Base-by-base conservation (phyloP, 2,113 vertebrate species). In the Kryptolebias marmoratus region DNA sequence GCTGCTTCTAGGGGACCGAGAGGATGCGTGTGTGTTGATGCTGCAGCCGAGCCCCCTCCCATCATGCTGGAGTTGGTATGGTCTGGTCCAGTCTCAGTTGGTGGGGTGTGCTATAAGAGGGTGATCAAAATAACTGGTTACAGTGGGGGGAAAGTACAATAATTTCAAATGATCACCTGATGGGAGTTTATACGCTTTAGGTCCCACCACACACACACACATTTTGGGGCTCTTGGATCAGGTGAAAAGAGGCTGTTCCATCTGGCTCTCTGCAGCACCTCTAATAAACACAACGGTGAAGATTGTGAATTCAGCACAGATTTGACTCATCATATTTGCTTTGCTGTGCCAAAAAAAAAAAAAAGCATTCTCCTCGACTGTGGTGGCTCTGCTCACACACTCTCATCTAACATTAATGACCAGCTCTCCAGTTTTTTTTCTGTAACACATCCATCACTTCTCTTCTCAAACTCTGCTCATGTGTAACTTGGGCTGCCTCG, bases 101-200 rank as follows among this genome's bases (percentile, higher is more conserved):
- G 85, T 73, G 87, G 77, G 83, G 75, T 71, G 70, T 75, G 81
- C 80, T 89, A 76, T 68, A 85, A 75, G 75, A 88, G 81, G 79
- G 73, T 73, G 74, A 89, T 82, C 73, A 88, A 77, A 86, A 83
- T 87, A 86, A 92, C 83, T 86, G 84, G 81, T 76, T 81, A 87
- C 80, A 86, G 64, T 77, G 45, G 60, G 73, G 81, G 69, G 77
- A 64, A 71, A 89, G 81, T 87, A 71, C 11, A 82, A 56, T 62
- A 73, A 75, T 80, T 87, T 80, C 82, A 72, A 86, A 73, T 71
- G 75, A 83, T 78, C 65, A 79, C 69, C 72, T 75, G 49, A 71
- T 79, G 59, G 49, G 59, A 68, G 54, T 64, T 77, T 60, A 80
- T 71, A 48, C 1, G 22, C 63, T 68, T 5, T 42, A 42, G 39